Evolutionary conservation across 2,888 invertebrate genomes (phyloP).

Genomic region (Luffia ferchaultella): DNA sequence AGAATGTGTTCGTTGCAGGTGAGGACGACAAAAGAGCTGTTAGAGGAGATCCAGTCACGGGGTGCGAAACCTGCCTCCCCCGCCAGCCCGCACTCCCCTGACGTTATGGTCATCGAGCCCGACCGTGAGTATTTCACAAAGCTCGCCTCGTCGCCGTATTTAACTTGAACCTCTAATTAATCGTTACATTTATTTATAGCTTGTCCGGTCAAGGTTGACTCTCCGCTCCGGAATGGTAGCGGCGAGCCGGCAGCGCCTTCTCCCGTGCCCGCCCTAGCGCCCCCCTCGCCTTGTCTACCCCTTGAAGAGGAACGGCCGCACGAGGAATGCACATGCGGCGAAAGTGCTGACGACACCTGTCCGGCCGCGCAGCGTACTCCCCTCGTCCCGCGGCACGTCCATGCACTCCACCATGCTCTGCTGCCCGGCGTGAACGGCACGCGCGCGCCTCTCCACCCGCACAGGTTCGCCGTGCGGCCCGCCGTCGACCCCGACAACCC

Average conservation of each 20-base stretch:
- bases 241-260: conserved; percentile 12
- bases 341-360: conserved; percentile 28
- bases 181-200: conserved; percentile 13
- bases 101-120: conserved; percentile 54
- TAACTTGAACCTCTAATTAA: neutral
- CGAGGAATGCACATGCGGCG: conserved; percentile 38
- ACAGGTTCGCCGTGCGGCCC: conserved; percentile 40
- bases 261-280: conserved; percentile 10
- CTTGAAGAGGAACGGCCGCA: conserved; percentile 38
- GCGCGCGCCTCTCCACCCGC: conserved; percentile 43
- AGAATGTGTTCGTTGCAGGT: conserved; percentile 35
- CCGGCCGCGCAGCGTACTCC: conserved; percentile 37
- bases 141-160: too few relatives aligned
- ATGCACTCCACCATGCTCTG: conserved; percentile 58
- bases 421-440: conserved; percentile 70
- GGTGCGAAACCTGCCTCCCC: conserved; percentile 35
- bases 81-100: conserved; percentile 34
- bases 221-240: conserved; percentile 46
- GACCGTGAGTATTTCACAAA: conserved; percentile 26
- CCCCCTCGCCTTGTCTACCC: conserved; percentile 16
- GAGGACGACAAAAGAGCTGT: conserved; percentile 76
- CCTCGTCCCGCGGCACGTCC: conserved; percentile 57
- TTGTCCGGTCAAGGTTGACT: conserved; percentile 30
- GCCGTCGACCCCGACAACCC: conserved; percentile 28
- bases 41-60: conserved; percentile 77